phyloP scores from a whole-genome alignment of 2,888 invertebrate species.

The Amiota mariae region DNA sequence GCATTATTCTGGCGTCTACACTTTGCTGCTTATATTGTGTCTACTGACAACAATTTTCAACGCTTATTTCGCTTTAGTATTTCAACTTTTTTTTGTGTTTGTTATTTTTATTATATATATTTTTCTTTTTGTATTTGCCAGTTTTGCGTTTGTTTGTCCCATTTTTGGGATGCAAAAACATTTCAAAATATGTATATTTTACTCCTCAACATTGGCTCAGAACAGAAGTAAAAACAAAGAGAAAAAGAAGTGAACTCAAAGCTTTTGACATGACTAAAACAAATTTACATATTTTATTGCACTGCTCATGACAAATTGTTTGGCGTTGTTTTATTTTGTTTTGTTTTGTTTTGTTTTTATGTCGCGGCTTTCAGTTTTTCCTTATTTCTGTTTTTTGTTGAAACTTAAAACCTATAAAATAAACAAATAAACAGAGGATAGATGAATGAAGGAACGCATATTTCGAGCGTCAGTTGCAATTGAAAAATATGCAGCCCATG shows the following conservation, averaged over 20 bases:
- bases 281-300: constrained; percentile 62
- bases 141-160: neutral
- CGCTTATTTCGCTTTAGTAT: constrained; percentile 2
- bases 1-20: no score
- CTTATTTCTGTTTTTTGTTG: constrained; percentile 14
- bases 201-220: no score
- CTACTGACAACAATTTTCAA: constrained; percentile 27
- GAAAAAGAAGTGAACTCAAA: neutral
- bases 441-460: constrained; percentile 29
- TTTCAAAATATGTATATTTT: constrained; percentile 24
- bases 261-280: constrained; percentile 48
- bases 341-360: constrained; percentile 38
- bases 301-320: constrained; percentile 56
- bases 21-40: neutral
- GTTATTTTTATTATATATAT: neutral
- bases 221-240: neutral
- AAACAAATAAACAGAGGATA: no score
- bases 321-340: constrained; percentile 18
- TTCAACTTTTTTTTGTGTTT: neutral
- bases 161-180: constrained; percentile 15
- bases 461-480: constrained; percentile 4
- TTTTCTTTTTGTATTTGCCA: constrained; percentile 16
- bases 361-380: neutral
- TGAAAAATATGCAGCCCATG: constrained; percentile 3
- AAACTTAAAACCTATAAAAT: neutral